phyloP scores from a whole-genome alignment of 2,888 invertebrate genomes.

The Noctua comes region DNA sequence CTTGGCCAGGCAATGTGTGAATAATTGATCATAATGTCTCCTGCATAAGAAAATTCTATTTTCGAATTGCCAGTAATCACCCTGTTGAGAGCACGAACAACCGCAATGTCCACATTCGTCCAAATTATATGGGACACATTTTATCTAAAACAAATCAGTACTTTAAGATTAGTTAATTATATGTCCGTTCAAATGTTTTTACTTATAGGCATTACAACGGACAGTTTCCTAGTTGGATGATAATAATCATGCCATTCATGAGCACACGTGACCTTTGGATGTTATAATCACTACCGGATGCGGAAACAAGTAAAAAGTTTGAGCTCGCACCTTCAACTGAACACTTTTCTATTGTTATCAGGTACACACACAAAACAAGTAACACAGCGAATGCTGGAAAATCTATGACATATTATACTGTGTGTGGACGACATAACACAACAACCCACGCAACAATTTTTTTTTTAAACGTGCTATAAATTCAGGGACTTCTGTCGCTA shows the following conservation, averaged over 20 bases:
- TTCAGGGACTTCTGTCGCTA: too few relatives aligned
- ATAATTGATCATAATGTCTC: conserved; percentile 83
- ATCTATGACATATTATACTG: too few relatives aligned
- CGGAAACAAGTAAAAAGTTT: background rate
- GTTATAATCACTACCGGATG: background rate
- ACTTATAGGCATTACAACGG: background rate
- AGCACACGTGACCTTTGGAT: background rate
- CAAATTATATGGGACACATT: conserved; percentile 88
- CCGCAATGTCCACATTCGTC: conserved; percentile 85
- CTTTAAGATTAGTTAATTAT: conserved; percentile 1
- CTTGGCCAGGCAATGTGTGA: conserved; percentile 83
- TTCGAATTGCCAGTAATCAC: conserved; percentile 91
- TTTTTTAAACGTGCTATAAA: too few relatives aligned
- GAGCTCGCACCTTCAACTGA: background rate
- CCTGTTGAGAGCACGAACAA: conserved; percentile 86
- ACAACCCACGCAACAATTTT: too few relatives aligned
- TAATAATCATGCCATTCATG: background rate
- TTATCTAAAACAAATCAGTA: conserved; percentile 76
- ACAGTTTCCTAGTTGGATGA: background rate
- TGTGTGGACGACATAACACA: too few relatives aligned
- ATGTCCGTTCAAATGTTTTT: background rate
- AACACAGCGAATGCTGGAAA: too few relatives aligned
- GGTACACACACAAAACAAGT: background rate
- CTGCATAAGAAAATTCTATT: conserved; percentile 86
- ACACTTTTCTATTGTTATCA: too few relatives aligned